Conservation (phyloP, 2,797 vertebrate species). For the Ciconia nigra region DNA sequence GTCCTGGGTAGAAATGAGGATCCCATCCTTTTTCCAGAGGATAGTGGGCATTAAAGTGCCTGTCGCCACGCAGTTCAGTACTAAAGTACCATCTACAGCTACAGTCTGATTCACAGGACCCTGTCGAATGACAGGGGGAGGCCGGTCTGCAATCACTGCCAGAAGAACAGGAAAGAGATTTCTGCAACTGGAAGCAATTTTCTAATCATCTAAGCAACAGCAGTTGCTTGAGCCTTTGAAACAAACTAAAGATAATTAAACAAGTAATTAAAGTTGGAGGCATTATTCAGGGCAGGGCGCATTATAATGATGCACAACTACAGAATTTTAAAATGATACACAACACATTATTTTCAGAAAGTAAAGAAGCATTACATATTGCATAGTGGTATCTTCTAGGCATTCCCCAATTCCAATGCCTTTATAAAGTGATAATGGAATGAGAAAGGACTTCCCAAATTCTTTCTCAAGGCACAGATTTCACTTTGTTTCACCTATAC, state of each 20-base stretch:
- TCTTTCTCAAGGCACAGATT: not conserved
- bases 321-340: conserved; percentile 46
- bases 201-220: conserved; percentile 85
- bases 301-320: not conserved
- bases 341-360: not conserved
- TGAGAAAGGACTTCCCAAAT: not conserved
- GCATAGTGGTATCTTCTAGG: not conserved
- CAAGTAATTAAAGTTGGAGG: conserved; percentile 73
- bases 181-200: conserved; percentile 90
- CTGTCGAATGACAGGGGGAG: conserved; percentile 93
- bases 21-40: conserved; percentile 93
- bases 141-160: conserved; percentile 92
- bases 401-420: not conserved
- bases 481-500: too few species aligned
- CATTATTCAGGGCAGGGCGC: conserved; percentile 40
- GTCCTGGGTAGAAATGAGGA: conserved; percentile 90
- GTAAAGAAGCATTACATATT: not conserved
- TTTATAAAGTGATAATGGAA: not conserved
- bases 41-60: conserved; percentile 90
- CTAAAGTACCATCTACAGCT: conserved; percentile 91
- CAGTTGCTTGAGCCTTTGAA: conserved; percentile 78
- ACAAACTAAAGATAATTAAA: conserved; percentile 85
- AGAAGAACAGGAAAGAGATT: conserved; percentile 77
- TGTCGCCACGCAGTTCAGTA: conserved; percentile 86
- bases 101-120: conserved; percentile 97